These are phyloP conservation scores for Himalopsyche kuldschensis DNA, from an alignment of 2,888 invertebrate species.

Conservation along the genomic window DNA sequence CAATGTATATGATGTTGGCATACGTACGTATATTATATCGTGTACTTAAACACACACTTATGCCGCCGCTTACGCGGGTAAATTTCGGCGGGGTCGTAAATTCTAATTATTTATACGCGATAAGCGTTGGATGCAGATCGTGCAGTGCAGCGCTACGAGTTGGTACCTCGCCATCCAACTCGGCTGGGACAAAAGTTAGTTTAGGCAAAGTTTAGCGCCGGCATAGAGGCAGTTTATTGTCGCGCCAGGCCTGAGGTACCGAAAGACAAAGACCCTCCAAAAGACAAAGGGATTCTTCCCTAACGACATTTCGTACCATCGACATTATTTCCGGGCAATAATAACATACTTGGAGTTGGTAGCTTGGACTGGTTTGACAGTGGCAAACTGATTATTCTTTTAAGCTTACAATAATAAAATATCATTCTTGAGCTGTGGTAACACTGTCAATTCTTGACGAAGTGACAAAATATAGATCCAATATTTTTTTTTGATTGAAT, in stretches of 20 bases:
- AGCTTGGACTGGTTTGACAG: not conserved
- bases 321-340: conserved; percentile 24
- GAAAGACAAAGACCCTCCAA: not conserved
- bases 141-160: not conserved
- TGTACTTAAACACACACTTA: too few species aligned
- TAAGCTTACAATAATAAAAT: not conserved
- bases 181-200: not conserved
- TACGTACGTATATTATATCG: too few species aligned
- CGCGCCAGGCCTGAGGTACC: not conserved
- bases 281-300: conserved; percentile 27
- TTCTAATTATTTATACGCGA: not conserved
- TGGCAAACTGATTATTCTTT: not conserved
- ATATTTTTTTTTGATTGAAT: too few species aligned
- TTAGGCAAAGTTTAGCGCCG: not conserved
- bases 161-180: not conserved
- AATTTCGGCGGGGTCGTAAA: not conserved
- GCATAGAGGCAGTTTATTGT: not conserved
- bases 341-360: conserved; percentile 24
- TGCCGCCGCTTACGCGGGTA: not conserved
- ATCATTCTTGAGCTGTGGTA: too few species aligned
- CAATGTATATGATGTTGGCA: too few species aligned
- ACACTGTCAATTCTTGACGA: too few species aligned
- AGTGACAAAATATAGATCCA: too few species aligned
- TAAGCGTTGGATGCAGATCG: not conserved
- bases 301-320: conserved; percentile 27